These are phyloP conservation scores for Pteropus rufus DNA, from an alignment of 2,797 vertebrate genomes.

Conservation along the genomic window DNA sequence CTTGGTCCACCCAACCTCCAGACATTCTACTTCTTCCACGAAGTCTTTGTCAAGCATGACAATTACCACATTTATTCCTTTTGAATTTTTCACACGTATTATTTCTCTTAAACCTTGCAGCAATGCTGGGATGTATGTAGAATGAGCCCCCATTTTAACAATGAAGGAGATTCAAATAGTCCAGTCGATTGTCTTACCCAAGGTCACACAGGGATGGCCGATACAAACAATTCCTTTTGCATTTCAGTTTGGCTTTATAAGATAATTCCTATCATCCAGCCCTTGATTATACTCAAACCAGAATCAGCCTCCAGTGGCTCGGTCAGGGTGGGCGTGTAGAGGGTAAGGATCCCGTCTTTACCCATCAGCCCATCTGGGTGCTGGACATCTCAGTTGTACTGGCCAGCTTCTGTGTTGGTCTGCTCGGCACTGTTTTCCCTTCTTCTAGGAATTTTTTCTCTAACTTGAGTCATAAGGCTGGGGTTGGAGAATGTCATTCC, in stretches of 20 bases:
- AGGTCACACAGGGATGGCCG: rapidly evolving
- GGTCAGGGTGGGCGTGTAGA: too few species aligned
- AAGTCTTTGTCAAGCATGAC: neutral
- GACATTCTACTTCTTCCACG: neutral
- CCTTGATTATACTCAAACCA: neutral
- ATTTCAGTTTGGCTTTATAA: neutral
- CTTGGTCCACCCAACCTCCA: neutral
- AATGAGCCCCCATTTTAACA: neutral
- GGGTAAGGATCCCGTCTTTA: neutral
- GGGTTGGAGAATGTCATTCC: too few species aligned
- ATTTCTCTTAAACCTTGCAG: neutral
- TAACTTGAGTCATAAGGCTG: neutral
- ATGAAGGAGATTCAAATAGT: neutral
- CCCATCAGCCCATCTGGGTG: neutral
- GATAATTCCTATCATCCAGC: neutral
- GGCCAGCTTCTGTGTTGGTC: neutral
- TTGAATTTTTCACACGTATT: neutral
- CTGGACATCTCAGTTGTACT: neutral
- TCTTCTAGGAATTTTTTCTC: neutral
- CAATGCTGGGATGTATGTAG: neutral
- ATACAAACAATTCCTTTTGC: neutral
- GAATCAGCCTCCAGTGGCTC: neutral
- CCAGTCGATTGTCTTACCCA: neutral
- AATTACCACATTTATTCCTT: neutral
- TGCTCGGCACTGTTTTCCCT: neutral